Evolutionary conservation across 2,888 invertebrate genomes (phyloP), one percentile per base, ranked within the genome.

Genomic region (Holacanthella duospinosa): DNA sequence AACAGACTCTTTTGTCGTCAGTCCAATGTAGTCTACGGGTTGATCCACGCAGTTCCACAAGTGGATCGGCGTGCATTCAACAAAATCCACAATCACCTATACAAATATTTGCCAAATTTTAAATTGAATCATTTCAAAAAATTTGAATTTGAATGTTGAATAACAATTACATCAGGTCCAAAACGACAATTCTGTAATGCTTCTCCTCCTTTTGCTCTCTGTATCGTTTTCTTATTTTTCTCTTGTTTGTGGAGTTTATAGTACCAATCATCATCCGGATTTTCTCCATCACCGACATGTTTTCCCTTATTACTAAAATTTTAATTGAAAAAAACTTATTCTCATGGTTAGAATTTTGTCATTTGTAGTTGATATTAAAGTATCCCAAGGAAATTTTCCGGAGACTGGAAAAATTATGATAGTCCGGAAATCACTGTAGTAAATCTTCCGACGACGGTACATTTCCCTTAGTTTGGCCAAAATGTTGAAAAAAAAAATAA

Each of bases 41-140:
- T 66, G 65, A 26, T 68, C 62, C 1, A 56, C 57, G 29, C 64
- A 64, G 43, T 64, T 60, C 68, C 69, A 73, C 1, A 69, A 57
- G 1, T 71, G 70, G 3, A 69, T 25, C 3, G 72, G 72, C 19
- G 72, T 73, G 48, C 71, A 68, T 54, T 73, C 72, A 19, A 68
- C 60, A 43, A 65, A 65, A 2, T 68, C 69, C 29, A 68, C 69
- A 25, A 72, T 62, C 29, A 67, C 68, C 72, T 72, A 21, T 4
- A 26, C 29, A 59, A 59, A 48, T 36, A 36, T 12, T 12, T 36
- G 36, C 36, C 16, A 36, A 36, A 12, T 36, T 36, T 36, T 36
- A 36, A 36, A 12, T 36, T 12, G 16, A 36, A 6, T 36, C 36
- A 6, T 36, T 36, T 36, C 36, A 12, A 36, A 36, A 36, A 36